phyloP scores from a whole-genome alignment of 2,888 invertebrate species.

The Drosophila mettleri region DNA sequence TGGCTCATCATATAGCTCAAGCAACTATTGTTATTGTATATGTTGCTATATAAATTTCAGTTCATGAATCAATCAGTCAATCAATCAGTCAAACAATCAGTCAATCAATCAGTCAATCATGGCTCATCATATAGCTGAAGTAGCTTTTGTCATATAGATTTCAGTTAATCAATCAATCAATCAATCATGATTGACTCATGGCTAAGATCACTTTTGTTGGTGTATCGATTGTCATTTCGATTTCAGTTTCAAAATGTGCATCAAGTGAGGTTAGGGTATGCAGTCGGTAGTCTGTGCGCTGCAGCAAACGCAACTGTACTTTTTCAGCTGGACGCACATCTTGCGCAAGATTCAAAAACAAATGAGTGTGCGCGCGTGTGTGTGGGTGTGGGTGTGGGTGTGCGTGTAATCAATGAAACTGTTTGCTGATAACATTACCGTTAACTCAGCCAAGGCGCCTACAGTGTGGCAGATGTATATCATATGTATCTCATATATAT shows the following conservation, averaged over 20 bases:
- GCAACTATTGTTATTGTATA: background rate
- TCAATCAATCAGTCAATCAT: background rate
- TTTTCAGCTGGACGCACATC: conserved; percentile 52
- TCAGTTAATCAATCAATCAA: no score
- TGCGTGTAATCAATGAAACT: conserved; percentile 48
- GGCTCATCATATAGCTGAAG: background rate
- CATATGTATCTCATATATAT: background rate
- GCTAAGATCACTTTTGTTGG: no score
- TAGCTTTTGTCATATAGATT: background rate
- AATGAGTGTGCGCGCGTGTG: conserved; percentile 5
- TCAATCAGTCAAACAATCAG: no score
- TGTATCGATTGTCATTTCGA: conserved; percentile 13
- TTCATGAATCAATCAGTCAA: no score
- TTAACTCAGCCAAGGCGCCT: conserved; percentile 33
- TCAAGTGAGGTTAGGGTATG: background rate
- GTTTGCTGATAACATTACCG: conserved; percentile 42
- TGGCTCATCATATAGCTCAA: background rate
- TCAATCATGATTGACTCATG: no score
- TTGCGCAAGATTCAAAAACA: conserved; percentile 48
- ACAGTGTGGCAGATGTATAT: background rate
- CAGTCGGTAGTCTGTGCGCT: background rate
- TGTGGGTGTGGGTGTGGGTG: conserved; percentile 19
- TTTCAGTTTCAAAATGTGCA: conserved; percentile 23
- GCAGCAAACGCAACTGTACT: conserved; percentile 43
- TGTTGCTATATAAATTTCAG: conserved; percentile 27